A percentile compares a stretch with the other conserved stretches of the same genome.
phyloP scores from a whole-genome alignment of 2,113 vertebrate species.

The Mustelus asterias region DNA sequence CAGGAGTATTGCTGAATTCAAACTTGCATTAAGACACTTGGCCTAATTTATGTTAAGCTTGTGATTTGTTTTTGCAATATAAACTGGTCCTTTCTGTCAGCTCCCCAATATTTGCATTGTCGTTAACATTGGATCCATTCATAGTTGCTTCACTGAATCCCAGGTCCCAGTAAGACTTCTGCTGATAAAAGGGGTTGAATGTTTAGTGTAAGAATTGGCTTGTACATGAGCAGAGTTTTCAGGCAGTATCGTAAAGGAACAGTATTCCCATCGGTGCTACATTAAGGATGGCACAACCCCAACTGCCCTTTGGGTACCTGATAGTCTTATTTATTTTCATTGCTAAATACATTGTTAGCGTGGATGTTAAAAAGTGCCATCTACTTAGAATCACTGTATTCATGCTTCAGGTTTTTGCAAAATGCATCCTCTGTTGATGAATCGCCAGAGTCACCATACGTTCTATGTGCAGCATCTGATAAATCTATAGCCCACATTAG shows the following conservation, averaged over 20 bases:
- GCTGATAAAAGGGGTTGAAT: neutral
- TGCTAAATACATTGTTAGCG: neutral
- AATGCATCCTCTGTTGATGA: neutral
- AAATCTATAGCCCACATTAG: neutral
- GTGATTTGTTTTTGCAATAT: neutral
- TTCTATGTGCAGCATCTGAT: neutral
- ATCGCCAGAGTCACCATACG: neutral
- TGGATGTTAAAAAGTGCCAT: conserved; percentile 11
- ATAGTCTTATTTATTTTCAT: conserved; percentile 20
- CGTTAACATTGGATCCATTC: neutral
- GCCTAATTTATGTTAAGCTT: neutral
- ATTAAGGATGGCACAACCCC: neutral
- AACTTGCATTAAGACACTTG: neutral
- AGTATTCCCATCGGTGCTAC: neutral
- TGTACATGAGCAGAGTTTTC: neutral
- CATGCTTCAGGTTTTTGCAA: neutral
- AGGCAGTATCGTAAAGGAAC: neutral
- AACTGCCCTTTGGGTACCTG: neutral
- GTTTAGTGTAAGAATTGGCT: neutral
- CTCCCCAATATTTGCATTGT: neutral
- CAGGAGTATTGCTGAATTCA: neutral
- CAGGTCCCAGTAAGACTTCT: neutral
- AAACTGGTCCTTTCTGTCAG: neutral
- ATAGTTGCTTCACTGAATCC: conserved; percentile 13
- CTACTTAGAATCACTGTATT: neutral